Conservation (phyloP, 2,888 invertebrate species). For the Stenotaenia linearis region DNA sequence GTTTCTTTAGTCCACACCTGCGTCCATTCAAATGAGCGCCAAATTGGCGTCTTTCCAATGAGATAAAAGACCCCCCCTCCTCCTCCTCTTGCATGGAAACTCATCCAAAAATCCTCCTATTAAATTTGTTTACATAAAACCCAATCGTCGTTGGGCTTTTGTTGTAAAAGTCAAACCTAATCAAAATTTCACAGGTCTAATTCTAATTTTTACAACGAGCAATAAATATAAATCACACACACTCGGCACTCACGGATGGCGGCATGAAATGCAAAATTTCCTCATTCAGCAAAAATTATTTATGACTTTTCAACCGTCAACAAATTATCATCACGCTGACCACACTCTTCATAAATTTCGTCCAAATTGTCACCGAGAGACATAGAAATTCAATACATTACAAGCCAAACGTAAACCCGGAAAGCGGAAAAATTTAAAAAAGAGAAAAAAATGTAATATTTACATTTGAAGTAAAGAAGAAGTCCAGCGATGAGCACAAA, state of each 20-base stretch:
- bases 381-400: neutral
- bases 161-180: neutral
- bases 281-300: neutral
- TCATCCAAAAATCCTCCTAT: neutral
- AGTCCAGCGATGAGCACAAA: constrained; percentile 58
- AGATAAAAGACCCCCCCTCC: neutral
- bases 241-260: neutral
- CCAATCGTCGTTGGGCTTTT: neutral
- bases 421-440: neutral
- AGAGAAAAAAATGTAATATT: constrained; percentile 45
- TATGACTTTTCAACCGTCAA: neutral
- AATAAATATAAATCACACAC: neutral
- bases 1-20: constrained; percentile 24
- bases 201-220: neutral
- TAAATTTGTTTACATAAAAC: neutral
- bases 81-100: neutral
- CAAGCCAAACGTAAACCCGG: neutral
- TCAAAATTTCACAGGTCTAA: neutral
- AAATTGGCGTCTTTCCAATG: constrained; percentile 19
- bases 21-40: constrained; percentile 21
- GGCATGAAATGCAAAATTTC: neutral
- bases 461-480: constrained; percentile 58
- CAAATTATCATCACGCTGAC: neutral
- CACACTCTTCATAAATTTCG: neutral
- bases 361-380: neutral